Evolutionary conservation across 2,797 vertebrate species (phyloP).

Genomic region (Cetoscarus ocellatus): DNA sequence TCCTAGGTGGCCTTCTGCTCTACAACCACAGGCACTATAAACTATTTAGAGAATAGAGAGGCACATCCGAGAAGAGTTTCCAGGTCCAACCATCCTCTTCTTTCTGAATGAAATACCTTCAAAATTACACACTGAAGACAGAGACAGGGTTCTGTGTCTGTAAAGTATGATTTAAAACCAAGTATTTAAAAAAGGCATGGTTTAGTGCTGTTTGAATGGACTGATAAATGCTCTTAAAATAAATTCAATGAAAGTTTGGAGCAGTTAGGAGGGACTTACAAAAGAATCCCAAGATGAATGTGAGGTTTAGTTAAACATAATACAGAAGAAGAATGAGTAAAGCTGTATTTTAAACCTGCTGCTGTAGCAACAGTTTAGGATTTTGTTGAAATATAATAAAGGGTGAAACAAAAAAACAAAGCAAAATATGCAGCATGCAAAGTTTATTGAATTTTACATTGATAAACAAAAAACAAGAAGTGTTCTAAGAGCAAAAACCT

Average conservation of each 20-base stretch:
- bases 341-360: not conserved
- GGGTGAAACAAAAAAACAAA: too few relatives aligned
- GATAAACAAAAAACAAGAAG: too few relatives aligned
- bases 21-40: conserved; percentile 14
- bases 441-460: too few relatives aligned
- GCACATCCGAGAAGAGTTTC: conserved; percentile 57
- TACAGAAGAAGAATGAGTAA: not conserved
- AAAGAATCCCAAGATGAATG: not conserved
- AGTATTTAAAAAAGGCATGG: conserved; percentile 13
- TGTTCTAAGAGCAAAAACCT: too few relatives aligned
- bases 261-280: not conserved
- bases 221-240: conserved; percentile 36
- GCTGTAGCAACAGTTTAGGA: too few relatives aligned
- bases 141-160: conserved; percentile 22
- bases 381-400: too few relatives aligned
- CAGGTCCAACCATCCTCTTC: conserved; percentile 22
- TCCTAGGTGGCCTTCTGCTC: conserved; percentile 40
- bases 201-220: conserved; percentile 27
- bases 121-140: conserved; percentile 38
- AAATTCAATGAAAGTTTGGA: conserved; percentile 8
- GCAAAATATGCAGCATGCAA: too few relatives aligned
- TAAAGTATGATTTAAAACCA: conserved; percentile 28
- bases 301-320: not conserved
- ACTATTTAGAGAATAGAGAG: conserved; percentile 11
- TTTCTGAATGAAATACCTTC: conserved; percentile 44